Percentiles rank a stretch among this genome's conserved stretches.
Conservation (phyloP, 37 sponge, comb jelly and placozoan species). For the Crambe crambe region DNA sequence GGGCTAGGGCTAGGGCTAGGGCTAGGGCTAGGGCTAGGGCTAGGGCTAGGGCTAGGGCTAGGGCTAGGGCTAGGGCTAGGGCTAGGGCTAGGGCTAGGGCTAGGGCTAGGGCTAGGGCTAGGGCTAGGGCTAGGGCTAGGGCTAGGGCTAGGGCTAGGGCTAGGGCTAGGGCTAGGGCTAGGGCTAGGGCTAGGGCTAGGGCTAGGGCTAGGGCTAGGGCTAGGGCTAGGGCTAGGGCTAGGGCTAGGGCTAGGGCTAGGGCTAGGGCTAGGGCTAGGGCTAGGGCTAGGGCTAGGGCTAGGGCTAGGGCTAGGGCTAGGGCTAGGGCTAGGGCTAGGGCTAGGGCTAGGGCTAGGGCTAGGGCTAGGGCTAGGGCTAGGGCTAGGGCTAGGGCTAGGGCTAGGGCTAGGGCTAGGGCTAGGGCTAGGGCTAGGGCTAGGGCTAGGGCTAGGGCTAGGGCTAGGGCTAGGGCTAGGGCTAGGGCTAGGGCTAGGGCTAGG, state of each 20-base stretch:
- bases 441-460: conserved; percentile 1
- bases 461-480: conserved; percentile 1
- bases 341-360: conserved; percentile 4
- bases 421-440: conserved; percentile 1
- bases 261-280: conserved; percentile 1
- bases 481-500: conserved; percentile 1
- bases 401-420: not conserved
- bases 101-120: not conserved
- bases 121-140: not conserved
- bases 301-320: conserved; percentile 1
- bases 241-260: conserved; percentile 1
- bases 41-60: not conserved
- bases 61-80: no score
- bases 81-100: no score
- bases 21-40: not conserved
- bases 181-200: conserved; percentile 1
- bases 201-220: conserved; percentile 1
- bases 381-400: not conserved
- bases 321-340: conserved; percentile 1
- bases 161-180: conserved; percentile 1
- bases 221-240: conserved; percentile 1
- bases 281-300: conserved; percentile 1
- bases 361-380: conserved; percentile 4
- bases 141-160: not conserved
- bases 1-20: not conserved